Conservation (phyloP, 2,113 vertebrate genomes). For the Aviceda subcristata region DNA sequence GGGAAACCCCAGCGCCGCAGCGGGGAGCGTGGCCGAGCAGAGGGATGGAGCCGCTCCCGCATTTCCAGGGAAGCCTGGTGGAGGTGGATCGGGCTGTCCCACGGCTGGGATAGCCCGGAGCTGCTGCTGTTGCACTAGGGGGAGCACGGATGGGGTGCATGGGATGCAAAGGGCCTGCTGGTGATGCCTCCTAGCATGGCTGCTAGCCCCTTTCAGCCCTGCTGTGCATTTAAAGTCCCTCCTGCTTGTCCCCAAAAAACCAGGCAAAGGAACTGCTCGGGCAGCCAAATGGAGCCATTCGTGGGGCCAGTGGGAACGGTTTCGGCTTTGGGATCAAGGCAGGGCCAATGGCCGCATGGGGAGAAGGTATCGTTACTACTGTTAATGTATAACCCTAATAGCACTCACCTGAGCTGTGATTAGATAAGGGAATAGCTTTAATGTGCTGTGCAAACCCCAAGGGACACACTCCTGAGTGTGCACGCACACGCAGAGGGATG, state of each 20-base stretch:
- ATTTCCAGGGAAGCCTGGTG: background rate
- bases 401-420: slow-evolving; percentile 56
- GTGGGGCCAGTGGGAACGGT: background rate
- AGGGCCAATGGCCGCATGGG: slow-evolving; percentile 36
- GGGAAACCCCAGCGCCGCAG: background rate
- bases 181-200: background rate
- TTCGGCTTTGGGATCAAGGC: slow-evolving; percentile 50
- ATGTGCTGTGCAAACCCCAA: slow-evolving; percentile 55
- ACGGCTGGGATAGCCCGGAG: accelerated
- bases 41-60: background rate
- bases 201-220: background rate
- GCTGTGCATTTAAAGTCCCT: background rate
- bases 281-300: background rate
- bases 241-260: background rate
- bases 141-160: accelerated
- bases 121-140: background rate
- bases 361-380: slow-evolving; percentile 38
- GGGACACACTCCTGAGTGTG: background rate
- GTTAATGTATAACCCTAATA: slow-evolving; percentile 73
- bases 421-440: slow-evolving; percentile 72
- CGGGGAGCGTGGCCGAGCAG: accelerated
- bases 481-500: background rate
- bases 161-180: background rate
- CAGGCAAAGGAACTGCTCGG: background rate
- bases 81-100: background rate